These are phyloP conservation scores for Patiria pectinifera DNA, from an alignment of 53 echinoderm and acorn worm genomes.

Conservation along the genomic window DNA sequence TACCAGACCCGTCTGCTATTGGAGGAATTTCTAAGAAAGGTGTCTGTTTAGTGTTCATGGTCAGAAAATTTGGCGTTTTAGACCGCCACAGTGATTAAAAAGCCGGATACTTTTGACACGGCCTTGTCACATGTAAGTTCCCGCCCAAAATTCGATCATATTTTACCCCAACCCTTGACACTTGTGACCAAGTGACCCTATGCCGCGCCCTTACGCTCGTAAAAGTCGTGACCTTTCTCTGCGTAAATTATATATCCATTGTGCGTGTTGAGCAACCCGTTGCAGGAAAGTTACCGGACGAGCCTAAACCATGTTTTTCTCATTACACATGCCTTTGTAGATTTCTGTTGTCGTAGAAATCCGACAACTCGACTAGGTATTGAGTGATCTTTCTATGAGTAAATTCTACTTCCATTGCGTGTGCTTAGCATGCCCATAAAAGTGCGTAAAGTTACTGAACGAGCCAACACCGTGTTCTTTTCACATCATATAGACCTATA, in stretches of 20 bases:
- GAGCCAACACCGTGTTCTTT: no score
- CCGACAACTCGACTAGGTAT: no score
- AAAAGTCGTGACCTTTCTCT: slow-evolving; percentile 29
- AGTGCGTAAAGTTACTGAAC: no score
- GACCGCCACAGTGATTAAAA: not conserved
- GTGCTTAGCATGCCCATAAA: no score
- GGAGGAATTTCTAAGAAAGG: not conserved
- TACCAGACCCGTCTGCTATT: not conserved
- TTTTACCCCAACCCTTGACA: slow-evolving; percentile 5
- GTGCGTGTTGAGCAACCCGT: not conserved
- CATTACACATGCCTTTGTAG: not conserved
- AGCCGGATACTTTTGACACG: not conserved
- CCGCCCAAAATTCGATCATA: slow-evolving; percentile 16
- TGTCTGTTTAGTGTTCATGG: not conserved
- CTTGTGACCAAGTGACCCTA: slow-evolving; percentile 6
- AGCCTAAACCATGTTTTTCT: not conserved
- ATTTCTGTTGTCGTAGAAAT: not conserved
- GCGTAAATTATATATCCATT: not conserved
- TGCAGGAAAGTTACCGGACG: not conserved
- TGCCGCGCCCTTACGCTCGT: slow-evolving; percentile 51
- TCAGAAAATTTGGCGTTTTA: not conserved
- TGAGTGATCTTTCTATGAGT: no score
- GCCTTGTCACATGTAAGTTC: not conserved
- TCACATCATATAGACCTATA: not conserved
- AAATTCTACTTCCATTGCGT: no score